Evolutionary conservation across 2,113 vertebrate genomes (phyloP).

Genomic region (Apteryx mantelli): DNA sequence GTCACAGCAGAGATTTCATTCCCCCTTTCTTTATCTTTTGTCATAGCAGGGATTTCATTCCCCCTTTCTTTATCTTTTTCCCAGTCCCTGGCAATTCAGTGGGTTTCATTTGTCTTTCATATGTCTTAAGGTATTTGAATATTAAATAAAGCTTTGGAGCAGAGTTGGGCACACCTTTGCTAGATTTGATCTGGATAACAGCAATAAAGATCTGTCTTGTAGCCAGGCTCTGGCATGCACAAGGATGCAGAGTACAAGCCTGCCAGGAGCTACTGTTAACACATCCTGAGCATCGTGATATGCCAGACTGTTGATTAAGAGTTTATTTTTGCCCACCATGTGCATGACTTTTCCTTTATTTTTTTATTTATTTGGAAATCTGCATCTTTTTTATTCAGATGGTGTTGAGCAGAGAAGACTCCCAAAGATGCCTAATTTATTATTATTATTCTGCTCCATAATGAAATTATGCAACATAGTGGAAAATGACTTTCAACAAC

Average conservation of each 20-base stretch:
- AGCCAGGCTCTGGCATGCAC: neutral
- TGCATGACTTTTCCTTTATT: neutral
- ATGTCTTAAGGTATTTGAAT: neutral
- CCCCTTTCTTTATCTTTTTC: neutral
- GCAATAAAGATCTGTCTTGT: neutral
- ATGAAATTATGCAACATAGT: neutral
- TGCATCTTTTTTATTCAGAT: neutral
- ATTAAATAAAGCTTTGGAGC: neutral
- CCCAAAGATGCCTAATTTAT: neutral
- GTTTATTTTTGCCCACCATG: neutral
- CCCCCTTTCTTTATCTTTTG: neutral
- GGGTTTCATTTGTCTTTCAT: neutral
- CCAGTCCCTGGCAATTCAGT: neutral
- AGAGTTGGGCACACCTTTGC: neutral
- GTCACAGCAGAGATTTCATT: neutral
- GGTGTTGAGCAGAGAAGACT: neutral
- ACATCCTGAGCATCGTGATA: neutral
- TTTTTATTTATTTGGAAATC: neutral
- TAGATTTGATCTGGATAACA: neutral
- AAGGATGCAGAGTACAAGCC: fast-evolving
- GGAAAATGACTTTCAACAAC: neutral
- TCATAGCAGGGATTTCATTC: neutral
- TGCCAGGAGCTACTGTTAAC: neutral
- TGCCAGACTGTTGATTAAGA: neutral
- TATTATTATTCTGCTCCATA: neutral